Conservation (phyloP, 2,113 vertebrate species). For the Lethenteron reissneri region DNA sequence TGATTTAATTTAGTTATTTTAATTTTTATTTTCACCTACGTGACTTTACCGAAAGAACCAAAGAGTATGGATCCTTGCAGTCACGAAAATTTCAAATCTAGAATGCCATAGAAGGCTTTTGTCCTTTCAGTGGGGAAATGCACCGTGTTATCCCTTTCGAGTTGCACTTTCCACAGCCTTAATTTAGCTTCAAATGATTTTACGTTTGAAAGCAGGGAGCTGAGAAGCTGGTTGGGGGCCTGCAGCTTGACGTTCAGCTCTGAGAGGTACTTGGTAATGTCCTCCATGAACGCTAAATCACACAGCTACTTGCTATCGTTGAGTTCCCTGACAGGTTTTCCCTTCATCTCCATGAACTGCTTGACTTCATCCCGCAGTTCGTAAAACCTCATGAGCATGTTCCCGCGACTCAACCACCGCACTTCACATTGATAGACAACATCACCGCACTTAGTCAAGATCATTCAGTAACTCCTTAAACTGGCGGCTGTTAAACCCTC, state of each 20-base stretch:
- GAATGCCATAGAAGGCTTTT: constrained; percentile 13
- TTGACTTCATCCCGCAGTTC: constrained; percentile 13
- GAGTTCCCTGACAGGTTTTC: constrained; percentile 13
- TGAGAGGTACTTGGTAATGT: constrained; percentile 15
- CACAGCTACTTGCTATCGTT: constrained; percentile 13
- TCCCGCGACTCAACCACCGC: constrained; percentile 8
- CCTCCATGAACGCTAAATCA: constrained; percentile 14
- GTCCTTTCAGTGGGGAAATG: constrained; percentile 13
- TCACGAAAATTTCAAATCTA: no score
- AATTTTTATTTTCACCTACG: no score
- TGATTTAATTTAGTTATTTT: no score
- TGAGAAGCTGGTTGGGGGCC: constrained; percentile 15
- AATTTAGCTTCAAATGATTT: constrained; percentile 14
- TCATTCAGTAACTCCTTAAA: constrained; percentile 13
- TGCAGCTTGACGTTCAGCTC: constrained; percentile 16
- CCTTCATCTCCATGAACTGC: constrained; percentile 14
- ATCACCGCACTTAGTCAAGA: constrained; percentile 13
- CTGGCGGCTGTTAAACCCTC: constrained; percentile 10
- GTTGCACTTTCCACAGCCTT: constrained; percentile 14
- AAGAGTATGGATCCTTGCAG: no score
- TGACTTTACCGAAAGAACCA: no score
- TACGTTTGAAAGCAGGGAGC: constrained; percentile 14
- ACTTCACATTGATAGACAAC: constrained; percentile 14
- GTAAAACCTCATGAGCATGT: constrained; percentile 13
- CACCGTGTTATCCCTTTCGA: constrained; percentile 10